Evolutionary conservation across 2,888 invertebrate species (phyloP).

Genomic region (Tetramorium bicarinatum): DNA sequence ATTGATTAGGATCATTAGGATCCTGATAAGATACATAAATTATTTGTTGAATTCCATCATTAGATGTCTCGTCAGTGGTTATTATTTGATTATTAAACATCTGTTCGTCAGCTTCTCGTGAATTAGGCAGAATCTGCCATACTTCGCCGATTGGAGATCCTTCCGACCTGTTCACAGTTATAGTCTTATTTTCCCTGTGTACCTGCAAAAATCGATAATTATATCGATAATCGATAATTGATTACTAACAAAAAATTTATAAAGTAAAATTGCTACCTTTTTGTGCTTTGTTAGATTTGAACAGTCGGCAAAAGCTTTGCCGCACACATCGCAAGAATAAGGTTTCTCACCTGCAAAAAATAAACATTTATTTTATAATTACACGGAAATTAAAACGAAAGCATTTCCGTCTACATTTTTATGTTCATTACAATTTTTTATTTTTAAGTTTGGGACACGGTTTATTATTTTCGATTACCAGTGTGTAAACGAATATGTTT

Average conservation of each 20-base stretch:
- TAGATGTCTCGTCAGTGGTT: constrained; percentile 79
- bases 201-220: constrained; percentile 73
- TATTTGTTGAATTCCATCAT: constrained; percentile 86
- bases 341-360: constrained; percentile 88
- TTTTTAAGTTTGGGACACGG: not conserved
- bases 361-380: constrained; percentile 3
- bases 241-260: not conserved
- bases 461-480: constrained; percentile 78
- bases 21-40: constrained; percentile 87
- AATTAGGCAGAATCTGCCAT: constrained; percentile 83
- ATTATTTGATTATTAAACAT: constrained; percentile 80
- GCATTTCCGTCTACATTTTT: not conserved
- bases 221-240: not conserved
- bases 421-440: not conserved
- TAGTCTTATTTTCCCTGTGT: constrained; percentile 82
- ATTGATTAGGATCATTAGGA: constrained; percentile 85
- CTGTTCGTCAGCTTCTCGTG: constrained; percentile 77
- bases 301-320: constrained; percentile 92
- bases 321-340: constrained; percentile 91
- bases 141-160: constrained; percentile 77
- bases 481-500: constrained; percentile 90
- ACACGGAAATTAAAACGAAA: not conserved
- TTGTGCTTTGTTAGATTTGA: constrained; percentile 92
- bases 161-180: constrained; percentile 74
- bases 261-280: constrained; percentile 84